A percentile compares a stretch with the other conserved stretches of the same genome.
Evolutionary conservation across 2,888 invertebrate species (phyloP).

Genomic region (Blera fallax): DNA sequence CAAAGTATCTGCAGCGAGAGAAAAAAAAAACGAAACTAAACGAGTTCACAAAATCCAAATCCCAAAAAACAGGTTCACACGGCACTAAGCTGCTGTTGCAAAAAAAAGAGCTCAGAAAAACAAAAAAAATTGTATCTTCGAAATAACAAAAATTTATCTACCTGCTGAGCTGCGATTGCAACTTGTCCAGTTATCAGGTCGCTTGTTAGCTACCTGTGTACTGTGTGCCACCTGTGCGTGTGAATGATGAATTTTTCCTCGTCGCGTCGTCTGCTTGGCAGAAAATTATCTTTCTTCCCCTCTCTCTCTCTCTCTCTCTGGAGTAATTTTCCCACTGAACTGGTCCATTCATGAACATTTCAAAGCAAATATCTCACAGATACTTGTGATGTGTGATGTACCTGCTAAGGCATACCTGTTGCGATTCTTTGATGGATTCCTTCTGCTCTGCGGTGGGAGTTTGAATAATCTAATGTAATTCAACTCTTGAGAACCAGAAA

Average conservation of each 20-base stretch:
- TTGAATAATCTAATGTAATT: constrained; percentile 62
- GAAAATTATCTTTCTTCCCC: background rate
- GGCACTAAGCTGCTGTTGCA: constrained; percentile 34
- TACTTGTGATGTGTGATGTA: constrained; percentile 13
- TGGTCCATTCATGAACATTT: constrained; percentile 62
- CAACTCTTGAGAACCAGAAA: constrained; percentile 61
- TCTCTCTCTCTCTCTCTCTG: background rate
- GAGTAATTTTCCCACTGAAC: constrained; percentile 36
- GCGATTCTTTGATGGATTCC: constrained; percentile 57
- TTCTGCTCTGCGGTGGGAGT: constrained; percentile 36
- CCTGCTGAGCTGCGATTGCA: constrained; percentile 58
- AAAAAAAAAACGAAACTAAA: constrained; percentile 31
- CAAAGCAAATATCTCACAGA: constrained; percentile 52
- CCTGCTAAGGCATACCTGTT: constrained; percentile 45
- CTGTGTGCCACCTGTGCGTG: constrained; percentile 65
- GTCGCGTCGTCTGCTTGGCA: background rate
- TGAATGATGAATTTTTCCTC: constrained; percentile 54
- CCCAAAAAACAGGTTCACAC: constrained; percentile 68
- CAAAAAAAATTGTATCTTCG: constrained; percentile 38
- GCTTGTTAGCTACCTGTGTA: constrained; percentile 55
- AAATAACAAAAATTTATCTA: constrained; percentile 44
- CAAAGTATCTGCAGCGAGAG: background rate
- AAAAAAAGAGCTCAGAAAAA: constrained; percentile 1
- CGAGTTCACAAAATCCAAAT: constrained; percentile 45
- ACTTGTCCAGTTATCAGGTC: constrained; percentile 66